phyloP scores from a whole-genome alignment of 2,888 invertebrate genomes.

The Acanthosepion pharaonis region DNA sequence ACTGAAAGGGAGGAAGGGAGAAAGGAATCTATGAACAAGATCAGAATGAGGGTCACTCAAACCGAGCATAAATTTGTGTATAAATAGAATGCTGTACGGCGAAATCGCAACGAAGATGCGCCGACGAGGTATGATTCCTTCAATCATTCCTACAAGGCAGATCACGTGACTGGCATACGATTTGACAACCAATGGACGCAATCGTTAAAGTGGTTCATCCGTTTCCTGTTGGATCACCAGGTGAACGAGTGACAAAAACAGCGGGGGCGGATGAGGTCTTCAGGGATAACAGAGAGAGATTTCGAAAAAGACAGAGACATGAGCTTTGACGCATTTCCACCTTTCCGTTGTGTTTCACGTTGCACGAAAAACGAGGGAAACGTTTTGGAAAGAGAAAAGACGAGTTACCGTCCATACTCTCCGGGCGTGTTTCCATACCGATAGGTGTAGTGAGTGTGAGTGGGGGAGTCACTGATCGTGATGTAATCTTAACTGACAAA shows the following conservation, averaged over 20 bases:
- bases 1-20: too few species aligned
- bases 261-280: background rate
- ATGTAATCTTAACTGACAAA: background rate
- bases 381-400: background rate
- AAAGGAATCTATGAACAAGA: too few species aligned
- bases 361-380: background rate
- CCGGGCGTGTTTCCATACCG: background rate
- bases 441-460: background rate
- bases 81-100: background rate
- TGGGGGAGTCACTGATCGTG: background rate
- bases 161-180: conserved; percentile 33
- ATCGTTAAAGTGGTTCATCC: background rate
- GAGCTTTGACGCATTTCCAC: too few species aligned
- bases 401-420: background rate
- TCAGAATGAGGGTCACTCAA: background rate
- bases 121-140: background rate
- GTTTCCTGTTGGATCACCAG: background rate
- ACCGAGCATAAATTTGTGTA: background rate
- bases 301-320: background rate
- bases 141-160: background rate
- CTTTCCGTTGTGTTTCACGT: too few species aligned
- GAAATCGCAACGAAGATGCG: background rate
- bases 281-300: background rate
- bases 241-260: background rate
- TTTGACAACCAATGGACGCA: background rate